A percentile compares a stretch with the other conserved stretches of the same genome.
phyloP scores from a whole-genome alignment of 2,888 invertebrate species.

The Cylloceria caligata region DNA sequence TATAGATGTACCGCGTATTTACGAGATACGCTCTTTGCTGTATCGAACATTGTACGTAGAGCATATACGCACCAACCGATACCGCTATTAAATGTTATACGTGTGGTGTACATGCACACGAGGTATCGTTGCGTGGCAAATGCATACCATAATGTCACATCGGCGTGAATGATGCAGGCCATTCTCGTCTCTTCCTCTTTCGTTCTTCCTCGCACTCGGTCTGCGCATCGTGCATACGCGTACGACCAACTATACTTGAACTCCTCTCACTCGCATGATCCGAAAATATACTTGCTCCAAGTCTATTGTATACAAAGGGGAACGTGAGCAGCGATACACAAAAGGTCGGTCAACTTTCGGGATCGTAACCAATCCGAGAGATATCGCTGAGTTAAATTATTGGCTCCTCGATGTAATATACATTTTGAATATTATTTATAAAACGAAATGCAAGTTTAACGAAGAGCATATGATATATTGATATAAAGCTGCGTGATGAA shows the following conservation, averaged over 20 bases:
- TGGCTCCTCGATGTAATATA: background rate
- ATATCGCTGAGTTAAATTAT: conserved; percentile 17
- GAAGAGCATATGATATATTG: background rate
- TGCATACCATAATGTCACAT: conserved; percentile 51
- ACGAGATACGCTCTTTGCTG: conserved; percentile 5
- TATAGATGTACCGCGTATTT: background rate
- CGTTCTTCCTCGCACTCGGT: conserved; percentile 27
- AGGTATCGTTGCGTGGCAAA: conserved; percentile 22
- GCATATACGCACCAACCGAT: background rate
- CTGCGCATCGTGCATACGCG: background rate
- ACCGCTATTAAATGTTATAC: background rate
- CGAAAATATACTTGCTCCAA: conserved; percentile 39
- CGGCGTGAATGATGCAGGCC: conserved; percentile 57
- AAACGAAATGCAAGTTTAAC: background rate
- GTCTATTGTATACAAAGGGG: background rate
- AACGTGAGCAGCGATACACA: background rate
- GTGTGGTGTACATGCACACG: background rate
- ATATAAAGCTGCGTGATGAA: background rate
- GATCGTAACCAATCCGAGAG: conserved; percentile 21
- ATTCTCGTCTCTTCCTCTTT: conserved; percentile 25
- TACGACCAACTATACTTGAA: background rate
- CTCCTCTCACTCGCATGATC: conserved; percentile 8
- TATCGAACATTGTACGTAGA: conserved; percentile 27
- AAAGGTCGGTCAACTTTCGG: conserved; percentile 39
- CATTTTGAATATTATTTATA: background rate